Evolutionary conservation across 92 coral and sea anemone genomes (phyloP).

Genomic region (Paragorgia papillata): DNA sequence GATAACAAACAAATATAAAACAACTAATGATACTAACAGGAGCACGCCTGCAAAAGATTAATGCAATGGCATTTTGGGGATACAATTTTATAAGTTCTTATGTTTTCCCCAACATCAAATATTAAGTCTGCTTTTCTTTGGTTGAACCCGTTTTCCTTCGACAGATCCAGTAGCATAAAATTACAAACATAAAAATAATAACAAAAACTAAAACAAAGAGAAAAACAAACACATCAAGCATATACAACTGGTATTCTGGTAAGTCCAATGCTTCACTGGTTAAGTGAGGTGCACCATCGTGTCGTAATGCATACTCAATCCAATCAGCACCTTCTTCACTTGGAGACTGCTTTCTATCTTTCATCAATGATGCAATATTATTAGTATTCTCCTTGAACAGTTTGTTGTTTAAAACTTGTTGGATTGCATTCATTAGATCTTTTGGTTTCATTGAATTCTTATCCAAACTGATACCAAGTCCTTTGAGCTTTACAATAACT

Average conservation of each 20-base stretch:
- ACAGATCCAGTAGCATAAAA: conserved; percentile 30
- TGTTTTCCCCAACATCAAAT: too few relatives aligned
- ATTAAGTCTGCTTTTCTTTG: conserved; percentile 26
- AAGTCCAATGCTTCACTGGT: conserved; percentile 72
- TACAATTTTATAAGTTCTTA: too few relatives aligned
- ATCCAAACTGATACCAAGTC: conserved; percentile 63
- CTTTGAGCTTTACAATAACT: conserved; percentile 54
- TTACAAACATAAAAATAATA: conserved; percentile 4
- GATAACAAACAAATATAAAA: too few relatives aligned
- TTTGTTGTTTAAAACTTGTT: conserved; percentile 52
- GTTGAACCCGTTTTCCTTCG: conserved; percentile 8
- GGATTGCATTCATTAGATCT: conserved; percentile 45
- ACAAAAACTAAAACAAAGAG: conserved; percentile 35
- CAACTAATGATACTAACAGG: too few relatives aligned
- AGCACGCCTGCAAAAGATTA: too few relatives aligned
- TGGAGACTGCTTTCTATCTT: conserved; percentile 64
- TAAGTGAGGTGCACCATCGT: conserved; percentile 73
- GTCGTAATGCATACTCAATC: conserved; percentile 72
- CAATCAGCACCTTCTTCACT: conserved; percentile 80
- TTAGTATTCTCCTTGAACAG: conserved; percentile 53
- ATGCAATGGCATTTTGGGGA: too few relatives aligned
- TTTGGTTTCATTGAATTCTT: conserved; percentile 44
- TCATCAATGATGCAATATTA: conserved; percentile 53
- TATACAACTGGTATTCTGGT: conserved; percentile 57
- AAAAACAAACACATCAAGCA: conserved; percentile 67